A percentile compares a stretch with the other conserved stretches of the same genome.
These are phyloP conservation scores for Chlorospingus semifuscus DNA, from an alignment of 2,797 vertebrate genomes.

Conservation along the genomic window DNA sequence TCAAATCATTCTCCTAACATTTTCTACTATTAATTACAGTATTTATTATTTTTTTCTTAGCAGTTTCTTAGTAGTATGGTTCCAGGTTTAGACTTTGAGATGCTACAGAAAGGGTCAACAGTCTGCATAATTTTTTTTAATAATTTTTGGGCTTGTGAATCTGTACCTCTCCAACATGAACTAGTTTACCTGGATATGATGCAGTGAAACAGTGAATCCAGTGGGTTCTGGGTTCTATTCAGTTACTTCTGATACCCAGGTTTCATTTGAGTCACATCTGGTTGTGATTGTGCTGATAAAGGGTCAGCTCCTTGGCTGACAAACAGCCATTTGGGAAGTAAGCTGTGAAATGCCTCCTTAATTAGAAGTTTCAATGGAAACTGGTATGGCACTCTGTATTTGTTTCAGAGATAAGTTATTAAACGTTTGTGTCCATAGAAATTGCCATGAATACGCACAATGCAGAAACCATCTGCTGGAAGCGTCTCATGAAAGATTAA, in stretches of 20 bases:
- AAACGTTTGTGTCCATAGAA: neutral
- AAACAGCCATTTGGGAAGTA: neutral
- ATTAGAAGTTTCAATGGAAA: neutral
- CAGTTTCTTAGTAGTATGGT: neutral
- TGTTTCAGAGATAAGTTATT: neutral
- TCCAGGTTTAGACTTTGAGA: neutral
- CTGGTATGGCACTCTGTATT: neutral
- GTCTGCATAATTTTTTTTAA: accelerated
- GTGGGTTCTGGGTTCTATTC: neutral
- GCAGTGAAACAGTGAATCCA: neutral
- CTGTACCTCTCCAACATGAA: neutral
- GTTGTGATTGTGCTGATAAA: neutral
- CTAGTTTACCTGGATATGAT: neutral
- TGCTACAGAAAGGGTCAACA: neutral
- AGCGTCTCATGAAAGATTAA: slow-evolving; percentile 22
- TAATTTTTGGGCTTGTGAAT: neutral
- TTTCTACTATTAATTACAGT: neutral
- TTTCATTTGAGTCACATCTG: neutral
- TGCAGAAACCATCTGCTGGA: neutral
- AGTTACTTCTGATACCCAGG: neutral
- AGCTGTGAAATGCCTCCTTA: neutral
- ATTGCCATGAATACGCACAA: slow-evolving; percentile 14
- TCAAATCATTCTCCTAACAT: neutral
- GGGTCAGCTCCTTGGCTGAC: neutral
- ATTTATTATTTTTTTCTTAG: neutral